Base-by-base conservation (phyloP, 2,113 vertebrate genomes). In the Pao palembangensis region DNA sequence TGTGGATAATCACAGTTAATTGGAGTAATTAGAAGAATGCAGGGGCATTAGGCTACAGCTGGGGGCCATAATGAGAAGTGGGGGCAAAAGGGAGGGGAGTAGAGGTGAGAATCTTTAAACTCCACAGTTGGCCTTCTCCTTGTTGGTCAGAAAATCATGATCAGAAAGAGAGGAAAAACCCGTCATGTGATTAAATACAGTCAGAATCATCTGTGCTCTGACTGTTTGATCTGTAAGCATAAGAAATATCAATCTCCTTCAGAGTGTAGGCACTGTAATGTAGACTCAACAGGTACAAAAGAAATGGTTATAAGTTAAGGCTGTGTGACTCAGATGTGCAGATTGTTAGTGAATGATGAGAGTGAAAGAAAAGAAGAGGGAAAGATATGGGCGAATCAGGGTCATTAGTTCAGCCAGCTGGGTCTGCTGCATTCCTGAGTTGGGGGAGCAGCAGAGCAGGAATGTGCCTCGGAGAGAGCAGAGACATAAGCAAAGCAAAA, bases 361-460 rank as follows among this genome's bases (percentile, higher is more conserved):
- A 61, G 70, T 34, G 38, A 63, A 71, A 63, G 64, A 81, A 78
- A 77, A 81, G 78, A 69, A 71, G 44, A 47, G 44, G n/a, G 44
- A 47, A 85, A 81, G 76, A 81, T 84, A 84, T 80, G 82, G 88
- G 85, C 83, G 71, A 88, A 87, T 89, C 81, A 85, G 87, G 90
- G 91, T 91, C 90, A 91, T 89, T 91, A 91, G 91, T 92, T 91
- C 91, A 92, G 87, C 81, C 90, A 82, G 87, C 89, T 89, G 86
- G 88, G 88, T 86, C 89, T 88, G 82, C 84, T 87, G 85, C 90
- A 92, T 92, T 92, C 91, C 91, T 90, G 79, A 90, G 88, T 82
- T 88, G 88, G 89, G 86, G 88, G 91, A 88, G 87, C 80, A 87
- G 78, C 78, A 78, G 85, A 88, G 79, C 73, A 88, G 90, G 91